Conservation (phyloP, 2,888 invertebrate species). For the Acleris laterana region DNA sequence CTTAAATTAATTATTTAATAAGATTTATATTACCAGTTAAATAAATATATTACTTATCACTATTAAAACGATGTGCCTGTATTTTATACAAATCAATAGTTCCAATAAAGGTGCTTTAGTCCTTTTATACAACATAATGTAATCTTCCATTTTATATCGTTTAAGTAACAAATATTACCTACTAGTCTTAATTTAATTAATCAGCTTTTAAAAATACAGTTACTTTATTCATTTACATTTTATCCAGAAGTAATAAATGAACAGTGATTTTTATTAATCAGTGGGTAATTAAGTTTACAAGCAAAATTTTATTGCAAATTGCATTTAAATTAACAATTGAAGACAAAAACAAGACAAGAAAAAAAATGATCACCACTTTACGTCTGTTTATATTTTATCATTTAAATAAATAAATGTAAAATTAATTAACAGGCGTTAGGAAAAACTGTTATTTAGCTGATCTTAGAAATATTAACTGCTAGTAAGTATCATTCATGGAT, state of each 20-base stretch:
- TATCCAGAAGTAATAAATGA: slow-evolving; percentile 6
- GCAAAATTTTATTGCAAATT: no score
- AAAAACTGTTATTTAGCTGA: no score
- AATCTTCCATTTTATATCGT: slow-evolving; percentile 60
- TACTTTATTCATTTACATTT: slow-evolving; percentile 25
- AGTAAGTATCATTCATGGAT: no score
- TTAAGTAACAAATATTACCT: slow-evolving; percentile 55
- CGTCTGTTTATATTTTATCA: no score
- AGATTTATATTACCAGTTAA: slow-evolving; percentile 40
- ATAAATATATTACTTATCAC: slow-evolving; percentile 33
- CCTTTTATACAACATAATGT: slow-evolving; percentile 47
- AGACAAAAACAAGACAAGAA: no score
- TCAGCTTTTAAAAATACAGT: slow-evolving; percentile 37
- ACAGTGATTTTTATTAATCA: neutral
- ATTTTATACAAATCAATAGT: slow-evolving; percentile 56
- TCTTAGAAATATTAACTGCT: no score
- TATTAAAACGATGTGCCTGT: slow-evolving; percentile 65
- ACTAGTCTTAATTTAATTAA: slow-evolving; percentile 62
- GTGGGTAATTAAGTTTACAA: no score
- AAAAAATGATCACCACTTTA: no score
- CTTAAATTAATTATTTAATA: slow-evolving; percentile 35
- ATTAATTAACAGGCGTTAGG: no score
- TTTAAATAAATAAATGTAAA: no score
- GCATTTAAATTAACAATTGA: no score
- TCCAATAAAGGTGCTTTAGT: slow-evolving; percentile 66